These are phyloP conservation scores for Scaeva pyrastri DNA, from an alignment of 2,888 invertebrate genomes.

Conservation along the genomic window DNA sequence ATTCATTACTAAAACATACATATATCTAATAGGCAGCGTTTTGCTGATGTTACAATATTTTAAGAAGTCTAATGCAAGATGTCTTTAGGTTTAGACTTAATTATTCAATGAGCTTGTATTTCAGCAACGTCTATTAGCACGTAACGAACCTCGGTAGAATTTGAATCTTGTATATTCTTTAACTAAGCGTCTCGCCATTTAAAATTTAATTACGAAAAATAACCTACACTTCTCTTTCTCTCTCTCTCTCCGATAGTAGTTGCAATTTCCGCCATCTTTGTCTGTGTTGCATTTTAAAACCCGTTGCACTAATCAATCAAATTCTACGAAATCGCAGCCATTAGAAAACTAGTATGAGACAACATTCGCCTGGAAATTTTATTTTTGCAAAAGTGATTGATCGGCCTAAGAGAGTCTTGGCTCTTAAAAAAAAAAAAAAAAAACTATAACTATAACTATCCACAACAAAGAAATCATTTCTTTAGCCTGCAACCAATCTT, in stretches of 20 bases:
- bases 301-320: slow-evolving; percentile 46
- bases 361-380: slow-evolving; percentile 44
- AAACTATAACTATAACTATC: slow-evolving; percentile 17
- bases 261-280: slow-evolving; percentile 5
- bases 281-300: slow-evolving; percentile 13
- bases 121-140: no score
- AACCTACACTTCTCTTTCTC: not conserved
- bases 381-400: slow-evolving; percentile 70
- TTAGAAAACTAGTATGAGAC: slow-evolving; percentile 60
- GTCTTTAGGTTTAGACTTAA: no score
- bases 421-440: no score
- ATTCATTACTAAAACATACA: no score
- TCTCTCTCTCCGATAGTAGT: not conserved
- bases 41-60: no score
- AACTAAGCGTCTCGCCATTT: not conserved
- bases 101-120: no score
- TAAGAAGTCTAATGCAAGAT: no score
- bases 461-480: slow-evolving; percentile 46
- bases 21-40: no score
- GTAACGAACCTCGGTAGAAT: no score
- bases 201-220: not conserved
- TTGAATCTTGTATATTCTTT: not conserved
- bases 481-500: not conserved
- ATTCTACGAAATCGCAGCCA: slow-evolving; percentile 52
- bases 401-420: slow-evolving; percentile 37